Evolutionary conservation across 35 echinoderm and acorn worm species (phyloP).

Genomic region (Apostichopus parvimensis): DNA sequence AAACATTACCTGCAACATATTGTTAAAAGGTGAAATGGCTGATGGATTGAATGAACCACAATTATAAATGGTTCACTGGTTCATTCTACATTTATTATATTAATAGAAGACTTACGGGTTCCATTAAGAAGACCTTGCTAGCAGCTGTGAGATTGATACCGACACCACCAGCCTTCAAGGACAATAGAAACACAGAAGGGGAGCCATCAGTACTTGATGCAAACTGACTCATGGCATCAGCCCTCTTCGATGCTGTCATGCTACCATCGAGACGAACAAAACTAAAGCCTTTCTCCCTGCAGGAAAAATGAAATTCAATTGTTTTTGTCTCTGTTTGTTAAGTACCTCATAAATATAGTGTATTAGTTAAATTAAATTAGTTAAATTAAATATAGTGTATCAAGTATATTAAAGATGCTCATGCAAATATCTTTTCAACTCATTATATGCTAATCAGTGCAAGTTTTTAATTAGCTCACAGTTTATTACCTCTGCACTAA

Average conservation of each 20-base stretch:
- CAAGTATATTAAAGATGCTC: no score
- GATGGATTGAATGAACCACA: no score
- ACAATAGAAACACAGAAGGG: slow-evolving; percentile 80
- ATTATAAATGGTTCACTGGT: no score
- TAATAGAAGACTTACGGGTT: slow-evolving; percentile 72
- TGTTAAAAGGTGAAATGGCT: no score
- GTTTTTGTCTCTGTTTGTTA: no score
- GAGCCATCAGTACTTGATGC: slow-evolving; percentile 24
- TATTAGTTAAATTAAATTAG: not conserved
- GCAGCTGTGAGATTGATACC: slow-evolving; percentile 86
- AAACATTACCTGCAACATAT: no score
- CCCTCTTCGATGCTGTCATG: slow-evolving; percentile 60
- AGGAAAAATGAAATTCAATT: slow-evolving; percentile 8
- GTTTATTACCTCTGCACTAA: no score
- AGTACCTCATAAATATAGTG: no score
- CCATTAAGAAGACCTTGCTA: slow-evolving; percentile 78
- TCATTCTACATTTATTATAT: not conserved
- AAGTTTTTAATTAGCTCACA: no score
- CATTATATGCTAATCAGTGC: no score
- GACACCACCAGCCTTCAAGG: slow-evolving; percentile 86
- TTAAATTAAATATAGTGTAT: no score
- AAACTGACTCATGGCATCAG: slow-evolving; percentile 61
- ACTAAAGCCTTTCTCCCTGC: slow-evolving; percentile 79
- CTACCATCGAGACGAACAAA: slow-evolving; percentile 87
- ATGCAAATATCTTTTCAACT: no score